Base-by-base conservation (phyloP, 2,888 invertebrate species). In the Yponomeuta cagnagella region DNA sequence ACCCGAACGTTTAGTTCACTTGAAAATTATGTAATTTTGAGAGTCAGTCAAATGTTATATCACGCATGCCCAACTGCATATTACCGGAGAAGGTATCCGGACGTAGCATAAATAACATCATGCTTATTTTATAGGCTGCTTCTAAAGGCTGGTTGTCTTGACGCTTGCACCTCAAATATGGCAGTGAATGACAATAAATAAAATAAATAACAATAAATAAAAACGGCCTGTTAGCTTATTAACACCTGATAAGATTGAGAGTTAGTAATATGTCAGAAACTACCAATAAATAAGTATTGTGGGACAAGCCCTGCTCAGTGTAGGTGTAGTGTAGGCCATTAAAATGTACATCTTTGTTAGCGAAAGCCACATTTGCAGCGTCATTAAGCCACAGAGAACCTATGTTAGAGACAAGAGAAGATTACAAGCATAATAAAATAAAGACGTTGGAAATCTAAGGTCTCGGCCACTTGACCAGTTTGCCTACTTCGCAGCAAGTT, bases 391-490 rank as follows among this genome's bases (percentile, higher is more conserved):
- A 15, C 52, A 58, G 15, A 58, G 52, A 58, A 58, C 52, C 52
- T 58, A 58, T 58, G 15, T 58, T 58, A 15, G 15, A 58, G 8
- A 58, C 52, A 58, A 58, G 52, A 58, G 52, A 58, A 58, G 12
- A 58, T 58, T 58, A 58, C 52, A 58, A 58, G 52, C 52, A 65
- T 65, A 31, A 65, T 65, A 65, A 65, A 65, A 10, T 65, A 23
- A 52, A 69, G 48, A 30, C 52, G 23, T 30, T n/a, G 3, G 68
- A 69, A 48, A 69, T 52, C 67, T 68, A 23, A 37, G 67, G 71
- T 68, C 70, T 70, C 70, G 70, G 48, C 37, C 70, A 70, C 69
- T 73, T 70, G 72, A 31, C 72, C 73, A 48, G 48, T 31, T 72
- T 64, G 71, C 73, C 74, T 68, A 73, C 71, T 70, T 73, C 23